Percentiles rank a stretch among this genome's conserved stretches.
Conservation (phyloP, 23 tunicate genomes). For the Trididemnum clinides region DNA sequence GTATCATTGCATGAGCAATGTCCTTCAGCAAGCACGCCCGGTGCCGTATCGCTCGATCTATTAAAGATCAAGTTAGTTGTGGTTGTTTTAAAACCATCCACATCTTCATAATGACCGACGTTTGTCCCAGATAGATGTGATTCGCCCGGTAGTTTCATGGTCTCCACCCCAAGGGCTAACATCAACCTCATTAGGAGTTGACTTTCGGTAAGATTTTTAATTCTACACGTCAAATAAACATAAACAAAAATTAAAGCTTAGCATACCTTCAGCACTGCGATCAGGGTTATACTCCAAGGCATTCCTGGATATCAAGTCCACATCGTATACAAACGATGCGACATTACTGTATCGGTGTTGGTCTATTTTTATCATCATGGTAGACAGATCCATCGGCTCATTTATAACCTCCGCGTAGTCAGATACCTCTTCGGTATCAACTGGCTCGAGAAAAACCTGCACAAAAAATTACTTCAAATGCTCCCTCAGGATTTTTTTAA, state of each 20-base stretch:
- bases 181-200: too few species aligned
- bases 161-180: too few species aligned
- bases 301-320: constrained; percentile 72
- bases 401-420: constrained; percentile 74
- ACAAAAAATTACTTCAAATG: too few species aligned
- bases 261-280: constrained; percentile 63
- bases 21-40: constrained; percentile 84
- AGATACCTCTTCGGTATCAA: constrained; percentile 82
- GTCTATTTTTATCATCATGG: constrained; percentile 84
- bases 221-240: too few species aligned
- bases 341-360: constrained; percentile 75
- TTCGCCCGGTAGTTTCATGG: too few species aligned
- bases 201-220: too few species aligned
- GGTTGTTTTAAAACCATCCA: too few species aligned
- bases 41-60: constrained; percentile 83
- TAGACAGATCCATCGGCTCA: constrained; percentile 83
- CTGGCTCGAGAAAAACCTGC: constrained; percentile 80
- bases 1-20: constrained; percentile 78
- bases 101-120: too few species aligned
- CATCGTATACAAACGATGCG: constrained; percentile 52
- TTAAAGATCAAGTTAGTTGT: too few species aligned
- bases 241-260: not conserved
- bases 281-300: constrained; percentile 94
- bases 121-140: too few species aligned
- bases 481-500: too few species aligned